Evolutionary conservation across 2,797 vertebrate species (phyloP).

Genomic region (Sebastes alutus): DNA sequence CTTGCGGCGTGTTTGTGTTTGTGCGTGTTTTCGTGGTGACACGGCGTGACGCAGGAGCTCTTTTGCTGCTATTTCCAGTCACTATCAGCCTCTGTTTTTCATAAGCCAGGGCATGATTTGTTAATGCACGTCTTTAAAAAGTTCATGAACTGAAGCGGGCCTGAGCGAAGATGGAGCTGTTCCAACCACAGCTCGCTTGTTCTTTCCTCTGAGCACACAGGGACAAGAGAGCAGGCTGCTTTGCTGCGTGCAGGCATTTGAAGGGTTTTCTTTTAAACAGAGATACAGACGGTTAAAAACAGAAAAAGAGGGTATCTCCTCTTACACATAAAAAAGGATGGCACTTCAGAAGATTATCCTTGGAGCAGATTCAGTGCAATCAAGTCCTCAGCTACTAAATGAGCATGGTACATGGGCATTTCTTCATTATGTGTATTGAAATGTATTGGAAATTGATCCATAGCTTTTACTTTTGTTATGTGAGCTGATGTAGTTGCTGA

Average conservation of each 20-base stretch:
- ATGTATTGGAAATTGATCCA: not conserved
- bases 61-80: conserved; percentile 51
- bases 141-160: conserved; percentile 44
- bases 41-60: conserved; percentile 31
- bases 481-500: not conserved
- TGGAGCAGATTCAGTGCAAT: not conserved
- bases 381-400: not conserved
- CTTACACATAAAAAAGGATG: not conserved
- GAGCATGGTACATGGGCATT: not conserved
- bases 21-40: conserved; percentile 21
- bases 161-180: conserved; percentile 40
- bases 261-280: conserved; percentile 3
- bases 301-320: not conserved
- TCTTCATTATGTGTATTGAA: not conserved
- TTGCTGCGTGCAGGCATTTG: not conserved
- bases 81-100: conserved; percentile 40
- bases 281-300: conserved; percentile 1
- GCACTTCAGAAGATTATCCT: not conserved
- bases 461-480: not conserved
- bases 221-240: conserved; percentile 17
- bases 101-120: conserved; percentile 41
- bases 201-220: conserved; percentile 34
- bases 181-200: conserved; percentile 52
- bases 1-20: not conserved
- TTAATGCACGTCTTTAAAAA: conserved; percentile 51